Conservation (phyloP, 92 coral and sea anemone genomes). For the Palythoa caribaeorum region DNA sequence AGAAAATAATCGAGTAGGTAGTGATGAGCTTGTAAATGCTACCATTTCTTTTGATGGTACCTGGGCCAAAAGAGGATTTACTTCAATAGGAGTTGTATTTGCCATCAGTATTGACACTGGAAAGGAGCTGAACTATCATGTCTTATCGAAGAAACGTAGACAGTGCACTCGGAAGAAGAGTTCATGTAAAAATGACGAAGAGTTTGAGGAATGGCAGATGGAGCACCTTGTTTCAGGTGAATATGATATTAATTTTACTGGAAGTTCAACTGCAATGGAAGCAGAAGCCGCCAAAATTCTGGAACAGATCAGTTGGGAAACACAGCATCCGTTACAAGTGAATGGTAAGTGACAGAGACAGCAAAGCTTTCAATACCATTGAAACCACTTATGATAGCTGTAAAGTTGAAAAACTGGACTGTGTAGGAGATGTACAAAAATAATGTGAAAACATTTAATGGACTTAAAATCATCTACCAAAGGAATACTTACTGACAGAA, state of each 20-base stretch:
- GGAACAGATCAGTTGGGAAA: background rate
- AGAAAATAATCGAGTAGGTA: background rate
- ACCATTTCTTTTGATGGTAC: background rate
- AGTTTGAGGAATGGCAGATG: background rate
- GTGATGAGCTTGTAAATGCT: background rate
- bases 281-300: background rate
- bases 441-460: constrained; percentile 13
- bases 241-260: too few relatives aligned
- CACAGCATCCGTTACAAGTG: background rate
- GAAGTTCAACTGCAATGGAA: background rate
- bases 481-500: constrained; percentile 60
- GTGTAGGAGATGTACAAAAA: constrained; percentile 58
- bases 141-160: background rate
- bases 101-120: background rate
- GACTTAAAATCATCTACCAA: constrained; percentile 60
- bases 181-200: background rate
- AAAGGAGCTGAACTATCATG: background rate
- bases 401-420: background rate
- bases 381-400: background rate
- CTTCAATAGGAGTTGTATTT: background rate
- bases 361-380: background rate
- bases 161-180: background rate
- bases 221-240: background rate
- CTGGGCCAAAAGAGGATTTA: constrained; percentile 19
- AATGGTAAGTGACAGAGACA: background rate